A percentile compares a stretch with the other conserved stretches of the same genome.
phyloP scores from a whole-genome alignment of 2,888 invertebrate genomes.

The Ennomos fuscantarius region DNA sequence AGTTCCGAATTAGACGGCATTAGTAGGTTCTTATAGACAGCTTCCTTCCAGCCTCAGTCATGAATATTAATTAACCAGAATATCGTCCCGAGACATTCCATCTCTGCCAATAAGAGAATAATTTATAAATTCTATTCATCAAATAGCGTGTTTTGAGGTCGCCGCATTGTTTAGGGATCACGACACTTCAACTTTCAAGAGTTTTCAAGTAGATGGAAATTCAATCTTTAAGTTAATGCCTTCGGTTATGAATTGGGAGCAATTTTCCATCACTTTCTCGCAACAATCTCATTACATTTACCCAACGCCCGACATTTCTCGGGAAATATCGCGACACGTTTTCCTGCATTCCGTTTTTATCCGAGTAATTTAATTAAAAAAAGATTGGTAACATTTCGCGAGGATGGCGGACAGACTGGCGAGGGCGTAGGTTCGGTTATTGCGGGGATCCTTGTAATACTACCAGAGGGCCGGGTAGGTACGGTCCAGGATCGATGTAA shows the following conservation, averaged over 20 bases:
- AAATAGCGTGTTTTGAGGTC: conserved; percentile 33
- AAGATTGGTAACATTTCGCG: conserved; percentile 58
- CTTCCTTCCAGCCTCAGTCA: conserved; percentile 46
- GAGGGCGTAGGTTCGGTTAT: conserved; percentile 56
- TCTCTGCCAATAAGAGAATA: conserved; percentile 54
- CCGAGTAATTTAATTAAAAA: conserved; percentile 64
- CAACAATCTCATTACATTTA: conserved; percentile 40
- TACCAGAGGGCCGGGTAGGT: conserved; percentile 32
- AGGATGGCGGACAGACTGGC: conserved; percentile 35
- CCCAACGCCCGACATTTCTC: conserved; percentile 34
- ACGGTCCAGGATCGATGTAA: conserved; percentile 22
- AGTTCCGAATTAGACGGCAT: conserved; percentile 38
- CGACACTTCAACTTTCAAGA: conserved; percentile 18
- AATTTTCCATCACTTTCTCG: conserved; percentile 33
- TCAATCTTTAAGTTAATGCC: conserved; percentile 10
- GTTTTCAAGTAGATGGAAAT: conserved; percentile 8
- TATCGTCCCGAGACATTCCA: conserved; percentile 52
- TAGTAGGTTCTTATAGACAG: conserved; percentile 43
- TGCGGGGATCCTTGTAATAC: conserved; percentile 58
- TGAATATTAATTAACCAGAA: conserved; percentile 59
- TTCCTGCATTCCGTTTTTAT: conserved; percentile 41
- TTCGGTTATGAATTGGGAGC: conserved; percentile 9
- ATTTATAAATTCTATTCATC: conserved; percentile 50
- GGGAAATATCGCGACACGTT: conserved; percentile 43
- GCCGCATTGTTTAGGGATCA: conserved; percentile 21